Percentiles rank a stretch among this genome's conserved stretches.
These are phyloP conservation scores for Rhizomys pruinosus DNA, from an alignment of 2,113 vertebrate genomes.

Conservation along the genomic window DNA sequence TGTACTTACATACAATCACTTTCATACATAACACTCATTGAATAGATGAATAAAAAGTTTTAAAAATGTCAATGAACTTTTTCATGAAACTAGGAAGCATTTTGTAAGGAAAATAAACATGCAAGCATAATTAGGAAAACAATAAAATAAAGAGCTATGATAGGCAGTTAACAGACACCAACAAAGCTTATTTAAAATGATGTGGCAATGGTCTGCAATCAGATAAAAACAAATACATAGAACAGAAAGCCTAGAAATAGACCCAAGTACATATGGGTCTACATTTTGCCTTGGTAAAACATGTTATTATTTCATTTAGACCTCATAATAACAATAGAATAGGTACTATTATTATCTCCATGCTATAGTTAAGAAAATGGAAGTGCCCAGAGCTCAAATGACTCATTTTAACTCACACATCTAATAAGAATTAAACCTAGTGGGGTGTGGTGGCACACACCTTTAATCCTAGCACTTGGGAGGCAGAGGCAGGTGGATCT, in stretches of 20 bases:
- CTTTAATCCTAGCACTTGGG: no score
- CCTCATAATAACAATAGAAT: neutral
- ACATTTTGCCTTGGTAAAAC: conserved; percentile 26
- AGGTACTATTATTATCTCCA: neutral
- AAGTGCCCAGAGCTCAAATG: neutral
- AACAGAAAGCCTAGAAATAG: neutral
- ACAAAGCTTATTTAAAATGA: conserved; percentile 22
- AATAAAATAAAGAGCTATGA: conserved; percentile 28
- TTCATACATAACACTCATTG: no score
- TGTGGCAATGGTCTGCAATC: neutral
- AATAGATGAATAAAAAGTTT: no score
- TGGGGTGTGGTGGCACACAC: no score
- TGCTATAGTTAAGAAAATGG: neutral
- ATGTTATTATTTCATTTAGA: neutral
- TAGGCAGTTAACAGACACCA: neutral
- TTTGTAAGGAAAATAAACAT: conserved; percentile 49
- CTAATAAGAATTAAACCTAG: no score
- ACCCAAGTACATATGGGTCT: neutral
- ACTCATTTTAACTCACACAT: neutral
- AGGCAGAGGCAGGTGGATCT: no score
- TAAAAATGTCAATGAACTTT: no score
- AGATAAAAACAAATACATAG: neutral
- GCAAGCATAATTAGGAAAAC: neutral
- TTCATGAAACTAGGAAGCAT: conserved; percentile 15
- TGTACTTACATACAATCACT: no score